phyloP scores from a whole-genome alignment of 2,113 vertebrate species.

The Rallus limicola region DNA sequence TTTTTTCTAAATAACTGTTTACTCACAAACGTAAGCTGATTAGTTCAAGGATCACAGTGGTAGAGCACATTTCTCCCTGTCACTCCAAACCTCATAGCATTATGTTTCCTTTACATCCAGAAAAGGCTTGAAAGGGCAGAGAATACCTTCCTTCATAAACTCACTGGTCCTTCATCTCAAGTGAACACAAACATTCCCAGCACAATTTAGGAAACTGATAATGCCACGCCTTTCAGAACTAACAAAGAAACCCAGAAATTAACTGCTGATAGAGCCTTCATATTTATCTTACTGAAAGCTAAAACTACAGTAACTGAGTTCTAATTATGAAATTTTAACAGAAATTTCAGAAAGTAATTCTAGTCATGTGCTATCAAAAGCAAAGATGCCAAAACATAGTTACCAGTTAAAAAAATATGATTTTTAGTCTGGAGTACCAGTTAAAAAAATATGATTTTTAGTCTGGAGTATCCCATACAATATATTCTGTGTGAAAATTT shows the following conservation, averaged over 20 bases:
- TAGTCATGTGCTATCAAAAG: not conserved
- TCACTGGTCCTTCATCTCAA: not conserved
- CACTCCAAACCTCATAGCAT: fast-evolving
- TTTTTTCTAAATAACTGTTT: not conserved
- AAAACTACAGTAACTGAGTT: not conserved
- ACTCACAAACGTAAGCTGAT: not conserved
- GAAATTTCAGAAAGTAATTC: not conserved
- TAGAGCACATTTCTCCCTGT: not conserved
- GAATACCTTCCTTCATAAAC: not conserved
- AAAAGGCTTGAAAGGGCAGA: not conserved
- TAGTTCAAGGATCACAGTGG: not conserved
- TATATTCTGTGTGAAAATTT: not conserved
- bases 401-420: not conserved
- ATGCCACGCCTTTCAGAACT: not conserved
- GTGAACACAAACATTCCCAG: not conserved
- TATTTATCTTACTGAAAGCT: not conserved
- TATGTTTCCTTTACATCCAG: not conserved
- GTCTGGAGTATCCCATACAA: not conserved
- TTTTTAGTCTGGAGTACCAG: not conserved
- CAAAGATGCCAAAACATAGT: not conserved
- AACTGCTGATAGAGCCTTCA: fast-evolving
- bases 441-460: fast-evolving
- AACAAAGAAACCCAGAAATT: not conserved
- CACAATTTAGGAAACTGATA: not conserved
- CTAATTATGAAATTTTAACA: not conserved